Base-by-base conservation (phyloP, 2,797 vertebrate species). In the Tiaroga cobitis region DNA sequence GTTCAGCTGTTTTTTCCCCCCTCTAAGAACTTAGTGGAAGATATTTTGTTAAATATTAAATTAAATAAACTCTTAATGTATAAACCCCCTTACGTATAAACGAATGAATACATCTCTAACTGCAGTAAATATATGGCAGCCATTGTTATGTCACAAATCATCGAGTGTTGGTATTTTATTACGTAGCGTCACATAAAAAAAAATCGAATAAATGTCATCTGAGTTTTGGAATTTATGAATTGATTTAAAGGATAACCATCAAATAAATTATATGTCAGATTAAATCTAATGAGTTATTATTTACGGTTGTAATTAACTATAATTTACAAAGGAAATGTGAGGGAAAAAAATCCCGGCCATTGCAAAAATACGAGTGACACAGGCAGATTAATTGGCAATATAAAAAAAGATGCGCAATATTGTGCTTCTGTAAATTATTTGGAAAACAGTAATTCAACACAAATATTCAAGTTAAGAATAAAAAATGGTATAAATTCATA, bases 61-160 rank as follows among this genome's bases (percentile, higher is more conserved):
- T 41, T 41, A 85, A 67, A 74, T 39, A n/a, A 41, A 75, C 65
- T 15, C 11, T 37, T 61, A 43, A 59, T 1, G 2, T 59, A 72
- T 67, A 83, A 85, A 43, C 21, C 70, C 18, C 8, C n/a, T 81
- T 68, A 76, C 26, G 16, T 68, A 72, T 81, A 79, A 72, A 85
- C 15, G 6, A 85, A 80, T 32, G 4, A 65, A 72, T 63, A 80
- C 77, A 73, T 80, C 6, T 24, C 16, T 61, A 19, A 79, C 54
- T 46, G 29, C 11, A 46, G 21, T 51, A 65, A 72, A 79, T 24
- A 79, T 72, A 1, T 29, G n/a, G 46, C 34, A 11, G 49, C 39
- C 29, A 63, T 72, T 32, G 37, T 51, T 63, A 32, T 65, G 15
- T 80, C 76, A 80, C 67, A 72, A 63, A 15, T 85, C 39, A 3